These are phyloP conservation scores for Schrankia costaestrigalis DNA, from an alignment of 2,888 invertebrate genomes.

Conservation along the genomic window DNA sequence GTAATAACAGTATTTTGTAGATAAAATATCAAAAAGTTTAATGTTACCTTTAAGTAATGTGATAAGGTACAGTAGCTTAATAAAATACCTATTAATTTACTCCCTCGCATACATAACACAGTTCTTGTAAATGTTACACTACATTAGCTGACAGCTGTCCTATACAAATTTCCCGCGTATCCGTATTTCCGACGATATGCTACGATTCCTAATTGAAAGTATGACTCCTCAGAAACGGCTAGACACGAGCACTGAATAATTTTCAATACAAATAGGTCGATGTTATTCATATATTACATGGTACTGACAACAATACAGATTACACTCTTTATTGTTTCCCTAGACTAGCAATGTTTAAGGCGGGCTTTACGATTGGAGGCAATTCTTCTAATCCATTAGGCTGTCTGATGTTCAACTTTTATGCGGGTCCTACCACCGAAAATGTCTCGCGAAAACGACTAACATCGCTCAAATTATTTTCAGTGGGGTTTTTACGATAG, in stretches of 20 bases:
- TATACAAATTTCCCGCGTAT: no score
- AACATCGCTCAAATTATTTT: conserved; percentile 79
- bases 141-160: no score
- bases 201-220: no score
- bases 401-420: conserved; percentile 75
- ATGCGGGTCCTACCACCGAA: conserved; percentile 73
- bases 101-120: no score
- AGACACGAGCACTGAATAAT: conserved; percentile 39
- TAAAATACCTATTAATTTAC: no score
- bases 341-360: conserved; percentile 60
- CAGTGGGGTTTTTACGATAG: conserved; percentile 76
- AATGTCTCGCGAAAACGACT: conserved; percentile 73
- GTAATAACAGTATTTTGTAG: no score
- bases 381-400: conserved; percentile 79
- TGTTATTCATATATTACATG: conserved; percentile 46
- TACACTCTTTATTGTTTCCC: conserved; percentile 58
- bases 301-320: conserved; percentile 51
- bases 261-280: conserved; percentile 28
- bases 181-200: no score
- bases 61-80: no score
- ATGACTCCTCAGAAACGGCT: conserved; percentile 32
- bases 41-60: no score
- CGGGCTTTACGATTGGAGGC: conserved; percentile 67
- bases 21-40: no score
- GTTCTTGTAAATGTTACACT: no score